A percentile compares a stretch with the other conserved stretches of the same genome.
Conservation (phyloP, 2,113 vertebrate species). For the Lonchura striata region DNA sequence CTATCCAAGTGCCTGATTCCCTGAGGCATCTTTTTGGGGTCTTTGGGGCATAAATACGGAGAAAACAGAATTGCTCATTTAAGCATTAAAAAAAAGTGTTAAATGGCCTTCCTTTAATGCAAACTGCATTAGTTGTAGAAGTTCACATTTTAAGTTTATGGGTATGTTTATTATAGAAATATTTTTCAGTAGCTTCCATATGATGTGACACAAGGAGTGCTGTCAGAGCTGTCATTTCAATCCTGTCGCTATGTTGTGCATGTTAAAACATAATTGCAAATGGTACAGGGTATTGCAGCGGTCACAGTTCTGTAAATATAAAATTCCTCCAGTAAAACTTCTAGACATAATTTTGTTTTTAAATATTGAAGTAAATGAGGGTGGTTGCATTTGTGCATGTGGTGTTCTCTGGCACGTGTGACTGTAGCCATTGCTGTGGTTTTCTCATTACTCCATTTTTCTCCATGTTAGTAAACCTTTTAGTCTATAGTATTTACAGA, state of each 20-base stretch:
- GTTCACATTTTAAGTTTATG: slow-evolving; percentile 55
- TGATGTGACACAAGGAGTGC: slow-evolving; percentile 66
- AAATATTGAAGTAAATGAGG: neutral
- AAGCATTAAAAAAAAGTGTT: slow-evolving; percentile 22
- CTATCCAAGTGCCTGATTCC: slow-evolving; percentile 6
- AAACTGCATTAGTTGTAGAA: slow-evolving; percentile 53
- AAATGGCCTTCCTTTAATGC: slow-evolving; percentile 45
- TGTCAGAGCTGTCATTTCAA: slow-evolving; percentile 62
- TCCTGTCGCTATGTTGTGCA: slow-evolving; percentile 22
- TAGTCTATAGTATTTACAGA: neutral
- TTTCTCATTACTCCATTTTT: neutral
- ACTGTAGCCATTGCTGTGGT: neutral
- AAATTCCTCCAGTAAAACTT: neutral
- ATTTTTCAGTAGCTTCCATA: slow-evolving; percentile 60
- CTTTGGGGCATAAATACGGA: slow-evolving; percentile 1
- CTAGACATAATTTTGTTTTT: neutral
- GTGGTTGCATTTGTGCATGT: neutral
- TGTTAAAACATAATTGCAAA: slow-evolving; percentile 51
- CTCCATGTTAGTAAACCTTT: neutral
- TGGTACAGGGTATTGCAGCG: neutral
- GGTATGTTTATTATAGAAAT: slow-evolving; percentile 62
- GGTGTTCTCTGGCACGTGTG: neutral
- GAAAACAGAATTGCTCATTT: slow-evolving; percentile 61
- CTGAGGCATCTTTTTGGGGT: slow-evolving; percentile 41
- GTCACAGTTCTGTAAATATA: neutral